Evolutionary conservation across 2,113 vertebrate genomes (phyloP), one percentile per base, ranked within the genome.

Genomic region (Nerophis lumbriciformis): DNA sequence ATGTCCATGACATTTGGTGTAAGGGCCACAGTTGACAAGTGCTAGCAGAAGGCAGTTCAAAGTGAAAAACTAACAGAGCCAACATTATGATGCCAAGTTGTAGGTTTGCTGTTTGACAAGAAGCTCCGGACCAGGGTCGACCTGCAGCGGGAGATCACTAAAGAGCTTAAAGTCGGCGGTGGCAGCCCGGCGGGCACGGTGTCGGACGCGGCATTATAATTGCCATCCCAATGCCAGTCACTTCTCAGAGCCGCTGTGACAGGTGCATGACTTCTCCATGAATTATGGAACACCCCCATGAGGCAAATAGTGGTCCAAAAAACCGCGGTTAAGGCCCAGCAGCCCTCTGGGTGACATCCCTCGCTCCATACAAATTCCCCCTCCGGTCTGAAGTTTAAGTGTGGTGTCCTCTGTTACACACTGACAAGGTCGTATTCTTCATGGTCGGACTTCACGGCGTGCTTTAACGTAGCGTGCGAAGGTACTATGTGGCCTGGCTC

Each of bases 241-340:
- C 75, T 66, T 54, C 56, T 54, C 69, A 68, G 60, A 75, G 62
- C 62, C 48, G 15, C 66, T 59, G 70, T 71, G 79, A 70, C 77
- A 78, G 73, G 75, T 78, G 67, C 73, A 74, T 6, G 75, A 66
- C 80, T 83, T 75, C 79, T 52, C n/a, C 69, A 87, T 85, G 79
- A 82, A 87, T 87, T 85, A 87, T 85, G 79, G 63, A 87, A 83
- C 69, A 63, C 75, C 75, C 73, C 71, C 75, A 59, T 42, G 67
- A 71, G 75, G 59, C 59, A 71, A 66, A 56, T 75, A 62, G 56
- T 52, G 71, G 69, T 72, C 79, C 75, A 28, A 28, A 28, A 28
- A 28, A 28, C 28, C 28, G 19, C 28, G 75, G 49, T 51, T 39
- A 56, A 64, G 59, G 69, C 72, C 68, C 71, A 3, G 28, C 42